Evolutionary conservation across 2,797 vertebrate genomes (phyloP).

Genomic region (Antennarius maculatus): DNA sequence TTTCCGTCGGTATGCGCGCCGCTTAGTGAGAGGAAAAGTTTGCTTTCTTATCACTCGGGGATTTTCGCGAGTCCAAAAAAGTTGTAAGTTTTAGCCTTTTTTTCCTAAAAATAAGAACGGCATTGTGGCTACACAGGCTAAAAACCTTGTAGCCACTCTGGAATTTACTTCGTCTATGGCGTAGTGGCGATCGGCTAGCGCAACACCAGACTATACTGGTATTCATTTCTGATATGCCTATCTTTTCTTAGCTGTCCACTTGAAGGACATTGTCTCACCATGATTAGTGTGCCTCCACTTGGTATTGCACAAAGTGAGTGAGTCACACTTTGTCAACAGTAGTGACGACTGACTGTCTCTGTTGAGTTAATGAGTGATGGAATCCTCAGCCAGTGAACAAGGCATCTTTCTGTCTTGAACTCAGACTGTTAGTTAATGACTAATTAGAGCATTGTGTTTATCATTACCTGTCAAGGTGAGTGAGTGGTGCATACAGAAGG

Average conservation of each 20-base stretch:
- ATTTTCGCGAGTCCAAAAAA: too few relatives aligned
- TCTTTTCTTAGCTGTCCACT: slow-evolving; percentile 52
- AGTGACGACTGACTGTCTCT: slow-evolving; percentile 61
- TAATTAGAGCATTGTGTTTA: slow-evolving; percentile 65
- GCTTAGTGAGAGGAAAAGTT: too few relatives aligned
- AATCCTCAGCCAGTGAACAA: slow-evolving; percentile 64
- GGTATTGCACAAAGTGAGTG: slow-evolving; percentile 65
- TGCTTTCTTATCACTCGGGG: too few relatives aligned
- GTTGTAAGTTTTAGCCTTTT: too few relatives aligned
- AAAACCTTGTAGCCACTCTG: too few relatives aligned
- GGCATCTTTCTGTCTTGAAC: slow-evolving; percentile 59
- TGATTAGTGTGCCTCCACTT: slow-evolving; percentile 59
- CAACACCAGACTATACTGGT: background rate
- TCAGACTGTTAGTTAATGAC: slow-evolving; percentile 70
- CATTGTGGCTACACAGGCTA: too few relatives aligned
- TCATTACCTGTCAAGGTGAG: slow-evolving; percentile 65
- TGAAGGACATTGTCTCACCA: slow-evolving; percentile 53
- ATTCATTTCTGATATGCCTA: slow-evolving; percentile 45
- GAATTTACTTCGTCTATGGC: too few relatives aligned
- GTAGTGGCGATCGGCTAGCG: too few relatives aligned
- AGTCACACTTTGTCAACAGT: slow-evolving; percentile 77
- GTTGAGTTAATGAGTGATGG: slow-evolving; percentile 80
- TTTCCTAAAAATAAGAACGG: too few relatives aligned
- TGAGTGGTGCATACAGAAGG: slow-evolving; percentile 35
- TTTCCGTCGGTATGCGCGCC: too few relatives aligned